Evolutionary conservation across 2,888 invertebrate species (phyloP), one percentile per base, ranked within the genome.

Genomic region (Drosophila anomalipes): DNA sequence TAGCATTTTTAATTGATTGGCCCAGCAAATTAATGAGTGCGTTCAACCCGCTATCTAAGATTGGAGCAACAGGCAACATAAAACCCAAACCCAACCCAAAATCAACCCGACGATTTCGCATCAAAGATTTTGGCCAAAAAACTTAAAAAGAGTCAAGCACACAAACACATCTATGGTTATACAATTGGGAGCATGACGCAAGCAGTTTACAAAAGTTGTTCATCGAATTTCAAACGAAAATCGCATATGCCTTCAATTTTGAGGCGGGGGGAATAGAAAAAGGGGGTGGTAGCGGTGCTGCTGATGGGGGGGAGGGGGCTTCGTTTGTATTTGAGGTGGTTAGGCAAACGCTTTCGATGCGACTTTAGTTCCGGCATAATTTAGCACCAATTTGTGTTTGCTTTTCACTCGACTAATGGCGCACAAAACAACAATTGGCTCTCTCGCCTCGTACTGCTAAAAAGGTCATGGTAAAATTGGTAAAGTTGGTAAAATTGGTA

Each of bases 381-480:
- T 86, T 86, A 89, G 86, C 86, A 86, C 86, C 88, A 90, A 86
- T 86, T 89, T 86, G 83, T 86, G 85, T 86, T 89, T 86, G 86
- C 90, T 83, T 86, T 90, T 83, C 83, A 73, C 77, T 83, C 67
- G 76, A 79, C 88, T 86, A 86, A 89, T 86, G 80, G 88, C 73
- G 71, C 74, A 28, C 28, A 57, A 28, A 28, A 56, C 35, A 54
- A 79, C 66, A 80, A 77, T 77, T 84, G 82, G 64, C 53, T 70
- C 60, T 52, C 61, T 79, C 70, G 44, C 44, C 44, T 44, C 22
- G 44, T 12, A 44, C 22, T 5, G 66, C 68, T 66, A 78, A 81
- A 86, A 86, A 86, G 90, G 86, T 86, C 86, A 86, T 74, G 90
- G 86, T 74, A 89, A 86, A 89, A 89, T 86, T 83, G 89, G 71